A percentile compares a stretch with the other conserved stretches of the same genome.
Evolutionary conservation across 35 echinoderm and acorn worm species (phyloP).

Genomic region (Chiridota heheva): DNA sequence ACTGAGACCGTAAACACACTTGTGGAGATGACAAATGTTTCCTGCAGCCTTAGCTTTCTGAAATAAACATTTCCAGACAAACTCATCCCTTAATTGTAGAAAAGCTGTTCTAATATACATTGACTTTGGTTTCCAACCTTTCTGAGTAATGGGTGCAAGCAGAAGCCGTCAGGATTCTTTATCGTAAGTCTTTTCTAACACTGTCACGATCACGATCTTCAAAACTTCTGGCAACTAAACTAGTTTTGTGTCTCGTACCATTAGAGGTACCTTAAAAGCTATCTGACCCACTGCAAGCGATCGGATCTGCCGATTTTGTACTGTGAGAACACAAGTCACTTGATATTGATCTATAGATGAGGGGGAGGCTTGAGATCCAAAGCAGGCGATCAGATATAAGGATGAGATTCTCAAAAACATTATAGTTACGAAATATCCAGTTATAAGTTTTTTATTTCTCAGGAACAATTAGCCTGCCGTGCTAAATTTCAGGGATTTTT

Average conservation of each 20-base stretch:
- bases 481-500: too few relatives aligned
- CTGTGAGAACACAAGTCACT: too few relatives aligned
- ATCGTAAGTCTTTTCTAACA: constrained; percentile 27
- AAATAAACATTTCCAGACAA: constrained; percentile 12
- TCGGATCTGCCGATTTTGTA: too few relatives aligned
- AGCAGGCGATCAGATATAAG: too few relatives aligned
- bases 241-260: constrained; percentile 13
- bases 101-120: constrained; percentile 41
- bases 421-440: too few relatives aligned
- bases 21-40: constrained; percentile 16
- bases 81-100: constrained; percentile 13
- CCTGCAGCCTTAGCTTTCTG: background rate
- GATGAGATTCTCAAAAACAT: too few relatives aligned
- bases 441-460: too few relatives aligned
- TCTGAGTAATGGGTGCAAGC: constrained; percentile 11
- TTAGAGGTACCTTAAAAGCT: too few relatives aligned
- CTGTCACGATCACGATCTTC: constrained; percentile 26
- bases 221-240: constrained; percentile 44
- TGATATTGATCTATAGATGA: too few relatives aligned
- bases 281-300: too few relatives aligned
- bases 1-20: constrained; percentile 40
- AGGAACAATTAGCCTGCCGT: too few relatives aligned
- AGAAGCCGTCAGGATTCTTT: constrained; percentile 33
- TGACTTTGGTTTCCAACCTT: constrained; percentile 28
- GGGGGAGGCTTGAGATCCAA: too few relatives aligned